Percentiles rank a stretch among this genome's conserved stretches.
Evolutionary conservation across 2,797 vertebrate species (phyloP).

Genomic region (Alfaro cultratus): DNA sequence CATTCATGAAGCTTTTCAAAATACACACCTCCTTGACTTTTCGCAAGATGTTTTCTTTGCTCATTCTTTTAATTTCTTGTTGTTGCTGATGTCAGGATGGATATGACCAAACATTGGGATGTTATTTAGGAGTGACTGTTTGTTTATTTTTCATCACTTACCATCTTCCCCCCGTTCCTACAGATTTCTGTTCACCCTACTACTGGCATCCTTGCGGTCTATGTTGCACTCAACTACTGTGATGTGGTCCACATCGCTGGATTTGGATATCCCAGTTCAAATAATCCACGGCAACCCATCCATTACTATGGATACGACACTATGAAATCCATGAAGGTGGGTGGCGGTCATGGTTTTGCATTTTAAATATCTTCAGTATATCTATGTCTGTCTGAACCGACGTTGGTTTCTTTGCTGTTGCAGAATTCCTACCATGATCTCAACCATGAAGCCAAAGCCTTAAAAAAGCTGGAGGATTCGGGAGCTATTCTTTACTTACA

Average conservation of each 20-base stretch:
- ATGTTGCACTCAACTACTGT: conserved; percentile 93
- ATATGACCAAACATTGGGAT: not conserved
- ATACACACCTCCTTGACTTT: not conserved
- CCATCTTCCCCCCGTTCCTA: conserved; percentile 14
- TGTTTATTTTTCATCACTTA: not conserved
- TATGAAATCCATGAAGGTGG: conserved; percentile 90
- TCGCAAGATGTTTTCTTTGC: not conserved
- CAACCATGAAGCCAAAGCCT: conserved; percentile 73
- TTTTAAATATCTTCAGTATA: not conserved
- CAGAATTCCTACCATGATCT: conserved; percentile 82
- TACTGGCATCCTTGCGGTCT: conserved; percentile 90
- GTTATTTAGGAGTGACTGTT: not conserved
- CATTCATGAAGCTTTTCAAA: not conserved
- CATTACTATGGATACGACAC: conserved; percentile 92
- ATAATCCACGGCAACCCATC: conserved; percentile 84
- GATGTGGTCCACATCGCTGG: conserved; percentile 91
- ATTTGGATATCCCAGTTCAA: conserved; percentile 88
- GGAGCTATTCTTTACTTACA: conserved; percentile 77
- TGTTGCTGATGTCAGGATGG: not conserved
- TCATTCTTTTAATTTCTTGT: not conserved
- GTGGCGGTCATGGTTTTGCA: conserved; percentile 18
- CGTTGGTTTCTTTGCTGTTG: conserved; percentile 18
- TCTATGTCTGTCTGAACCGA: not conserved
- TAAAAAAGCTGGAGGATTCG: conserved; percentile 77
- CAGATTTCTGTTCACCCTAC: conserved; percentile 86